These are phyloP conservation scores for Rhopilema esculentum DNA, from an alignment of 30 jellyfish, hydroid and myxozoan species.

Conservation along the genomic window DNA sequence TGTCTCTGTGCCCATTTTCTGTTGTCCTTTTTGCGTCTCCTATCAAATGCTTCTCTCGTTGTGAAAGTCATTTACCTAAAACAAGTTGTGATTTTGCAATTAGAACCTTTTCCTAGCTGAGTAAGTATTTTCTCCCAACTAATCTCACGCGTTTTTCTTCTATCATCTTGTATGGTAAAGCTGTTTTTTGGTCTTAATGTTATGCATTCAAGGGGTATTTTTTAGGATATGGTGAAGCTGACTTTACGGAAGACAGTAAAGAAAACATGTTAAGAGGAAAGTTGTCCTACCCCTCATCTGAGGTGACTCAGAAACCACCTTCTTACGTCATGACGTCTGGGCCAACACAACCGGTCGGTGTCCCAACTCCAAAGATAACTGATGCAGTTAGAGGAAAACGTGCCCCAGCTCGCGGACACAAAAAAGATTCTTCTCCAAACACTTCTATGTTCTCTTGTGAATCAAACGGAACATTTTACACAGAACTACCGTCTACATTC, in stretches of 20 bases:
- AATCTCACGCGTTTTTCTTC: too few relatives aligned
- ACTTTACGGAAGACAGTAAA: background rate
- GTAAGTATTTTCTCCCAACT: too few relatives aligned
- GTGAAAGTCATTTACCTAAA: too few relatives aligned
- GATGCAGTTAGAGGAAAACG: background rate
- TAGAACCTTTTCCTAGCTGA: too few relatives aligned
- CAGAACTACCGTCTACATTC: constrained; percentile 63
- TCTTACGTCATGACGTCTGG: background rate
- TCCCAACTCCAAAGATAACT: background rate
- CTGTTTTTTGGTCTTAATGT: too few relatives aligned
- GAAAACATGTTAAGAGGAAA: background rate
- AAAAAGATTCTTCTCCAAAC: constrained; percentile 62
- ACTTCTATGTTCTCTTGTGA: constrained; percentile 70
- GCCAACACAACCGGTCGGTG: background rate
- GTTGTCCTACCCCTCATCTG: background rate
- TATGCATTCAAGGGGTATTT: background rate
- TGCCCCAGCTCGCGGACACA: background rate
- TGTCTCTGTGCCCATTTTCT: too few relatives aligned
- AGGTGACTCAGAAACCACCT: background rate
- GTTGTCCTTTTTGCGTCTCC: too few relatives aligned
- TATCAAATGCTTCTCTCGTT: too few relatives aligned
- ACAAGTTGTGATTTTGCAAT: too few relatives aligned
- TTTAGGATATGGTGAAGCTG: background rate
- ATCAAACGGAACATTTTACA: constrained; percentile 69
- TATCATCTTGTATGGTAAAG: too few relatives aligned